Evolutionary conservation across 2,888 invertebrate genomes (phyloP).

Genomic region (Acronicta psi): DNA sequence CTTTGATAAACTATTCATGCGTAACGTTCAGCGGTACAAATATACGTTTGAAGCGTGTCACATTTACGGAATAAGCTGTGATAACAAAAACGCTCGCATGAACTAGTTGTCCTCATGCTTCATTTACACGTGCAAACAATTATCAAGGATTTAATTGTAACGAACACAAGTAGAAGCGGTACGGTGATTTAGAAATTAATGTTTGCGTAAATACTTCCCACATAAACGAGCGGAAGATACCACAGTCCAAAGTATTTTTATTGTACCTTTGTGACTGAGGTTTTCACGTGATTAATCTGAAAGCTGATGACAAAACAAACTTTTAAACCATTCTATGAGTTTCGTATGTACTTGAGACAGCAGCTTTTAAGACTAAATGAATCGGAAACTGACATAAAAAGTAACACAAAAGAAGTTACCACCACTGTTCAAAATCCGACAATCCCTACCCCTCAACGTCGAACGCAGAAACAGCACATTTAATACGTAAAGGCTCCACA

Average conservation of each 20-base stretch:
- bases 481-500: conserved; percentile 35
- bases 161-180: conserved; percentile 12
- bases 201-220: conserved; percentile 15
- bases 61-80: conserved; percentile 34
- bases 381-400: background rate
- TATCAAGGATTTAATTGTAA: conserved; percentile 39
- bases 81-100: conserved; percentile 25
- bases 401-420: background rate
- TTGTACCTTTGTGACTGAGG: too few species aligned
- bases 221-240: background rate
- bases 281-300: conserved; percentile 17
- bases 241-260: conserved; percentile 8
- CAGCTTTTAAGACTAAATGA: background rate
- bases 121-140: conserved; percentile 45
- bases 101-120: conserved; percentile 35
- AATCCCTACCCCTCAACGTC: conserved; percentile 14
- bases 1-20: conserved; percentile 40
- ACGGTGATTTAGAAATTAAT: conserved; percentile 24
- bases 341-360: background rate
- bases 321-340: background rate
- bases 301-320: conserved; percentile 18
- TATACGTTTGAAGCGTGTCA: conserved; percentile 34
- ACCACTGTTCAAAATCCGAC: conserved; percentile 6
- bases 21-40: conserved; percentile 33
- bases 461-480: conserved; percentile 24